phyloP scores from a whole-genome alignment of 1,140 invertebrate genomes.

The Papilio dardanus region DNA sequence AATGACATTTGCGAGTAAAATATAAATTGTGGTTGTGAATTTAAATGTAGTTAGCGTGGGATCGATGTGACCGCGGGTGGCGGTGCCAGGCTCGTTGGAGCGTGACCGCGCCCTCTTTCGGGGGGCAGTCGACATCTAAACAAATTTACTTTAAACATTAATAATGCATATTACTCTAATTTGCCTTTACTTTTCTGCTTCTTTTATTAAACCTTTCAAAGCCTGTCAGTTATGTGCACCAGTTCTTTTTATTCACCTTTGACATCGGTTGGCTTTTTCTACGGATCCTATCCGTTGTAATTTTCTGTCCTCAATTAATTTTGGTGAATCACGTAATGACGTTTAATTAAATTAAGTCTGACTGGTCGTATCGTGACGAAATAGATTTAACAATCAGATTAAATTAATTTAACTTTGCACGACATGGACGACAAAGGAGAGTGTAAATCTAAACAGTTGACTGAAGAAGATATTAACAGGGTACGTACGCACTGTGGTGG shows the following conservation, averaged over 20 bases:
- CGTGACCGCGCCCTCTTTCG: constrained; percentile 51
- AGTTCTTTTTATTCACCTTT: constrained; percentile 77
- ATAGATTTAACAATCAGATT: constrained; percentile 26
- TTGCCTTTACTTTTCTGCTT: constrained; percentile 75
- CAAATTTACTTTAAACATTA: constrained; percentile 80
- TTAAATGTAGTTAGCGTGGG: constrained; percentile 32
- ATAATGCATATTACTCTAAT: constrained; percentile 80
- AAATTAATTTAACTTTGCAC: constrained; percentile 34
- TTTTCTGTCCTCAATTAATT: constrained; percentile 46
- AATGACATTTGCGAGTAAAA: not conserved
- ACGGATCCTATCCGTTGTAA: constrained; percentile 43
- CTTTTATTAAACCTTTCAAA: constrained; percentile 77
- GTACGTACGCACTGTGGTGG: constrained; percentile 48
- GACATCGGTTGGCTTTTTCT: constrained; percentile 68
- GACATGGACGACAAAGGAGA: constrained; percentile 53
- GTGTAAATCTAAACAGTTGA: constrained; percentile 56
- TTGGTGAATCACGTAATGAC: constrained; percentile 33
- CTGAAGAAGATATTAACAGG: constrained; percentile 74
- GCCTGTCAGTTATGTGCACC: constrained; percentile 72
- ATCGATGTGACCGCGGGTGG: constrained; percentile 43
- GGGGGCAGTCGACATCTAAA: constrained; percentile 60
- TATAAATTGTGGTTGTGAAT: constrained; percentile 3
- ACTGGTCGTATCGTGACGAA: constrained; percentile 39
- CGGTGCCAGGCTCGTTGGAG: constrained; percentile 50
- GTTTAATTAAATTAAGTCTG: constrained; percentile 46